Evolutionary conservation across 1,140 invertebrate species (phyloP).

Genomic region (Psix sp.): DNA sequence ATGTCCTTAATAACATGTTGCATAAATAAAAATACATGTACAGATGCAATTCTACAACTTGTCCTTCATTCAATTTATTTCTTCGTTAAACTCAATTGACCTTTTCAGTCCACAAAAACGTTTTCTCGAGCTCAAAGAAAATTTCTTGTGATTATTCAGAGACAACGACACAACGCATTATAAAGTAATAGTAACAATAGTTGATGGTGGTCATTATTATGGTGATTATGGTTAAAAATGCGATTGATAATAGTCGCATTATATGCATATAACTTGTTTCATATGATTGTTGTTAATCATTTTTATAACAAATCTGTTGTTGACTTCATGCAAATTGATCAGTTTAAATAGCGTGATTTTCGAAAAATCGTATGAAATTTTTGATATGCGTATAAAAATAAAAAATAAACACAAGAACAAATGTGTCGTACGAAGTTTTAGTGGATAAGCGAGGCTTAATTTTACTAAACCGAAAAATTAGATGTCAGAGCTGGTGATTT

Average conservation of each 20-base stretch:
- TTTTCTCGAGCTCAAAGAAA: conserved; percentile 57
- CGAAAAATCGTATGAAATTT: conserved; percentile 43
- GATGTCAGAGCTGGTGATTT: too few species aligned
- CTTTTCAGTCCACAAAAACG: conserved; percentile 6
- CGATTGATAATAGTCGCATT: conserved; percentile 37
- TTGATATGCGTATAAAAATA: conserved; percentile 44
- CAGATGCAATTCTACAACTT: too few species aligned
- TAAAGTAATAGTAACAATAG: conserved; percentile 71
- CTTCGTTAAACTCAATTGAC: too few species aligned
- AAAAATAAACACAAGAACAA: conserved; percentile 10
- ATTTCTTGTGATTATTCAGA: conserved; percentile 72
- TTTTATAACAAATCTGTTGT: conserved; percentile 27
- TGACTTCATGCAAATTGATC: too few species aligned
- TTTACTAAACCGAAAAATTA: conserved; percentile 7
- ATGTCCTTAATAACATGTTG: too few species aligned
- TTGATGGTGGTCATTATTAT: conserved; percentile 65
- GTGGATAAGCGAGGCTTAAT: conserved; percentile 43
- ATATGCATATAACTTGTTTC: conserved; percentile 54
- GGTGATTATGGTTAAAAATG: conserved; percentile 50
- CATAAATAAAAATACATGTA: too few species aligned
- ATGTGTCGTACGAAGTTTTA: conserved; percentile 40
- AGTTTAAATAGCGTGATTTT: conserved; percentile 18
- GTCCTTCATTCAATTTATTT: too few species aligned
- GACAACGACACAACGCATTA: conserved; percentile 77
- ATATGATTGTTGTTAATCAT: conserved; percentile 42